Evolutionary conservation across 2,113 vertebrate species (phyloP).

Genomic region (Larimichthys polyactis): DNA sequence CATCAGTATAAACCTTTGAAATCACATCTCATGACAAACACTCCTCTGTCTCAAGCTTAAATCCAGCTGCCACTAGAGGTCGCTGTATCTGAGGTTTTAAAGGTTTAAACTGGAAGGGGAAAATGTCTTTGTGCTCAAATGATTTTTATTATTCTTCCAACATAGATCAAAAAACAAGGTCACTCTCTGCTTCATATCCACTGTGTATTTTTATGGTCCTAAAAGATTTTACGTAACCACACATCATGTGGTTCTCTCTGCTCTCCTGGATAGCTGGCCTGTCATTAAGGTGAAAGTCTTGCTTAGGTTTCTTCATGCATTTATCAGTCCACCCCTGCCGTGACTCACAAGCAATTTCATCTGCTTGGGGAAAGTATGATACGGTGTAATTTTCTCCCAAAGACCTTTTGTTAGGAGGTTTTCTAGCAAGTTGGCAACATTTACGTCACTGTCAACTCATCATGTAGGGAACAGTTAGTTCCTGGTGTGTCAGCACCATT

Average conservation of each 20-base stretch:
- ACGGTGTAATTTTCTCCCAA: not conserved
- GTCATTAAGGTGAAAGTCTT: constrained; percentile 41
- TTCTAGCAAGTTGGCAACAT: not conserved
- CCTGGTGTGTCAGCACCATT: not conserved
- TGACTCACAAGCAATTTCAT: not conserved
- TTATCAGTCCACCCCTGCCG: not conserved
- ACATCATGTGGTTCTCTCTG: not conserved
- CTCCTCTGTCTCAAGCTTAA: not conserved
- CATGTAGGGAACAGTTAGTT: not conserved
- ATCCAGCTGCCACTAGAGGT: constrained; percentile 7
- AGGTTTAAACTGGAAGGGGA: not conserved
- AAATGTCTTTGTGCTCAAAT: constrained; percentile 1
- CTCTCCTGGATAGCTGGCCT: not conserved
- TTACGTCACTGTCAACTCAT: not conserved
- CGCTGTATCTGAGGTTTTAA: not conserved
- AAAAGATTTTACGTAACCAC: not conserved
- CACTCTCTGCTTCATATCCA: not conserved
- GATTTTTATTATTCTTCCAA: not conserved
- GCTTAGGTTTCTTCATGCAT: not conserved
- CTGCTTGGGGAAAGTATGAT: constrained; percentile 5
- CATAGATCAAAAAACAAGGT: not conserved
- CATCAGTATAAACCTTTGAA: not conserved
- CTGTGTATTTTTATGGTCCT: constrained; percentile 13
- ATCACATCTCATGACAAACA: not conserved
- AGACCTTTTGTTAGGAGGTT: not conserved